Evolutionary conservation across 2,888 invertebrate genomes (phyloP).

Genomic region (Drosophila neotestacea): DNA sequence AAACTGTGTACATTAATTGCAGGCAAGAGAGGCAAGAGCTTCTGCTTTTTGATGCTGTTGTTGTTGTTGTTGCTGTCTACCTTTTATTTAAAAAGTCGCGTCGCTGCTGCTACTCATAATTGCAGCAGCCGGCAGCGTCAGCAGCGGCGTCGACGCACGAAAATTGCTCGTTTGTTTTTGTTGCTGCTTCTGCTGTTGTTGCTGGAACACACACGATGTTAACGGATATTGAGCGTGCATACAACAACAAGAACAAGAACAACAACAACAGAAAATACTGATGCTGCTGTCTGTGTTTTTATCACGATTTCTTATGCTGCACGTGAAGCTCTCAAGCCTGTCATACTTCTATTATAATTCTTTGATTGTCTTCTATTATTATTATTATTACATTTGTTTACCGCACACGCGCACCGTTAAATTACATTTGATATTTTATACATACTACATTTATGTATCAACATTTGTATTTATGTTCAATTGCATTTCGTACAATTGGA

Average conservation of each 20-base stretch:
- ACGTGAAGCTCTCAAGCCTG: slow-evolving; percentile 57
- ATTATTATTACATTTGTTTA: slow-evolving; percentile 32
- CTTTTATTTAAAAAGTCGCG: slow-evolving; percentile 57
- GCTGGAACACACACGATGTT: slow-evolving; percentile 57
- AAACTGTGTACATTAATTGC: slow-evolving; percentile 60
- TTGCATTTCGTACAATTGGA: slow-evolving; percentile 3
- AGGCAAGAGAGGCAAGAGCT: slow-evolving; percentile 29
- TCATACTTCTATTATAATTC: slow-evolving; percentile 51
- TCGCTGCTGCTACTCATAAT: slow-evolving; percentile 57
- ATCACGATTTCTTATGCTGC: slow-evolving; percentile 65
- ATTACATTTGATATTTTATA: slow-evolving; percentile 15
- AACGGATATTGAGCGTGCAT: slow-evolving; percentile 54
- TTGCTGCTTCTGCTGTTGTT: slow-evolving; percentile 36
- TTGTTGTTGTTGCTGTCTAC: slow-evolving; percentile 48
- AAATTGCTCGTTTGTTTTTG: slow-evolving; percentile 58
- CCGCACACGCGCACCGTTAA: slow-evolving; percentile 48
- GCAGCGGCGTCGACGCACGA: slow-evolving; percentile 51
- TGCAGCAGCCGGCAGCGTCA: slow-evolving; percentile 61
- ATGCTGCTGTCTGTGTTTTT: slow-evolving; percentile 45
- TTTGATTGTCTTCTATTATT: slow-evolving; percentile 46
- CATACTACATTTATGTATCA: slow-evolving; percentile 20
- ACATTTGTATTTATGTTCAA: slow-evolving; percentile 4
- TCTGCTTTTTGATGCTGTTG: slow-evolving; percentile 2
- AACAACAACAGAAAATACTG: slow-evolving; percentile 22
- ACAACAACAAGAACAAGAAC: slow-evolving; percentile 38